Evolutionary conservation across 2,113 vertebrate species (phyloP).

Genomic region (Phoxinus phoxinus): DNA sequence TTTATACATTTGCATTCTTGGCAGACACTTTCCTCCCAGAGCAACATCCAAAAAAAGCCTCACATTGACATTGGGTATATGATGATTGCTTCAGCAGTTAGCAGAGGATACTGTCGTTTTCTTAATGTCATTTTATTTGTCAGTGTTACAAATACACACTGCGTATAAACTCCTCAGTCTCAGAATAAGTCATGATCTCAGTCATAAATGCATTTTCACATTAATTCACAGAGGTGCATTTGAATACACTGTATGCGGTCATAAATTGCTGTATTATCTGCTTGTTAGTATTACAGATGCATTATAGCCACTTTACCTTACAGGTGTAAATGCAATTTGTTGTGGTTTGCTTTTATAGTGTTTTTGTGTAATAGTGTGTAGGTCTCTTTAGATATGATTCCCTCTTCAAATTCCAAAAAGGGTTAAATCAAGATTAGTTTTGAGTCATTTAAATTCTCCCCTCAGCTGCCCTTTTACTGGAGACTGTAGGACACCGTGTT

Average conservation of each 20-base stretch:
- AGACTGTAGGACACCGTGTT: conserved; percentile 61
- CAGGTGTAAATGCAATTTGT: background rate
- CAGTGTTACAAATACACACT: background rate
- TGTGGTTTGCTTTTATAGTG: background rate
- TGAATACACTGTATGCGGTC: background rate
- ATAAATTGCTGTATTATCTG: background rate
- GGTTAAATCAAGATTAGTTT: background rate
- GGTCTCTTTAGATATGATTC: background rate
- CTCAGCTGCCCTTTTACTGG: conserved; percentile 56
- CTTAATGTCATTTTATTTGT: background rate
- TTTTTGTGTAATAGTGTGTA: background rate
- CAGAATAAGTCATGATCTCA: background rate
- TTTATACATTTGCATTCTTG: background rate
- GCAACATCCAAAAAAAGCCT: background rate
- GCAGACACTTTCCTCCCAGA: background rate
- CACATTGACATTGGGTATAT: background rate
- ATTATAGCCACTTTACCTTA: background rate
- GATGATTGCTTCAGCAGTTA: background rate
- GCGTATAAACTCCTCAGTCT: background rate
- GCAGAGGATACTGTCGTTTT: background rate
- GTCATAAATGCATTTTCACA: background rate
- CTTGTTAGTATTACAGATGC: background rate
- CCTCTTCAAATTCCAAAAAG: background rate
- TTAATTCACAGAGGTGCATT: background rate
- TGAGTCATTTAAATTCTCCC: conserved; percentile 6